phyloP scores from a whole-genome alignment of 2,888 invertebrate species.

The Lepidocyrtinus sp. region DNA sequence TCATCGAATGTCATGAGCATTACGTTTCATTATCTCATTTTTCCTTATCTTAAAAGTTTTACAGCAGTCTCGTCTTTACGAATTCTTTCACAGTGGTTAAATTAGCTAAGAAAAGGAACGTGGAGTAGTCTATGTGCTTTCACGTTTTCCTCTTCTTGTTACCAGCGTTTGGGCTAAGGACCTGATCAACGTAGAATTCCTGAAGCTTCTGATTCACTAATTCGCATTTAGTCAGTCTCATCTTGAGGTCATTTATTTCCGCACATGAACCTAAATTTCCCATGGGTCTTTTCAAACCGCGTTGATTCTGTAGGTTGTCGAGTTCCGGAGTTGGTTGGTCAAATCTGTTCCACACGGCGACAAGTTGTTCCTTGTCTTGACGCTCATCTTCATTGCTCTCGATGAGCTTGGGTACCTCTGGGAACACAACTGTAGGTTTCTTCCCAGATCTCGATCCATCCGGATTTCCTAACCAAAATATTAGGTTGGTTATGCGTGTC shows the following conservation, averaged over 20 bases:
- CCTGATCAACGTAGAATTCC: slow-evolving; percentile 65
- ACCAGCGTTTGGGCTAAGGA: slow-evolving; percentile 38
- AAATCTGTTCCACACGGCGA: slow-evolving; percentile 68
- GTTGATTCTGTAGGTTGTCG: slow-evolving; percentile 12
- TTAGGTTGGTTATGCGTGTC: slow-evolving; percentile 82
- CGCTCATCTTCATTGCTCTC: slow-evolving; percentile 77
- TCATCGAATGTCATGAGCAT: slow-evolving; percentile 55
- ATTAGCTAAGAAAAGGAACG: background rate
- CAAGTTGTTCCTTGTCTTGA: slow-evolving; percentile 73
- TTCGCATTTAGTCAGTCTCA: slow-evolving; percentile 63
- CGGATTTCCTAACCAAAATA: slow-evolving; percentile 77
- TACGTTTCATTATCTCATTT: slow-evolving; percentile 37
- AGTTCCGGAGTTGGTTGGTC: slow-evolving; percentile 53
- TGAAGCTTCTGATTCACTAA: slow-evolving; percentile 65
- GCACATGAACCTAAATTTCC: slow-evolving; percentile 49
- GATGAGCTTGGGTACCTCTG: slow-evolving; percentile 78
- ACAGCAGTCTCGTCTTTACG: slow-evolving; percentile 58
- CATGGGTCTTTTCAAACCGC: slow-evolving; percentile 40
- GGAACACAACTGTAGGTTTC: slow-evolving; percentile 70
- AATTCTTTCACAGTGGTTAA: slow-evolving; percentile 38
- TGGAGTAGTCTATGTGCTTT: slow-evolving; percentile 29
- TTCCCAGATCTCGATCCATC: slow-evolving; percentile 71
- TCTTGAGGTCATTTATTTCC: slow-evolving; percentile 65
- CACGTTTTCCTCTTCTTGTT: slow-evolving; percentile 48
- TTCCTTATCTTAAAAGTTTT: slow-evolving; percentile 42